phyloP scores from a whole-genome alignment of 2,888 invertebrate species.

The Nymphalis polychloros region DNA sequence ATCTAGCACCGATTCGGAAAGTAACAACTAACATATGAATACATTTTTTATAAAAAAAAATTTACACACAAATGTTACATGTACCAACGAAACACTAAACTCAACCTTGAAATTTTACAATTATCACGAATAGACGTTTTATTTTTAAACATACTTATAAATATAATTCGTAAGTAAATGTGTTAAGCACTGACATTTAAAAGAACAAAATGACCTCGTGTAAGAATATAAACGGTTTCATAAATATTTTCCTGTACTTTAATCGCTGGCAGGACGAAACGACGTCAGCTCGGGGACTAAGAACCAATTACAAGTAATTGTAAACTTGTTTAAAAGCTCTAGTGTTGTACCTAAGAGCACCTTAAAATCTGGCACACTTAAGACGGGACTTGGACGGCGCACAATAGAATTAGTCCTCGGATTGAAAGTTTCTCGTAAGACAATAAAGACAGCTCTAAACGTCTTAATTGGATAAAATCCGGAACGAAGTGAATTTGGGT shows the following conservation, averaged over 20 bases:
- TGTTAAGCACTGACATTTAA: neutral
- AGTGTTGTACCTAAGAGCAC: slow-evolving; percentile 32
- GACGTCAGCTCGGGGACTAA: slow-evolving; percentile 14
- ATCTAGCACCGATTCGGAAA: too few relatives aligned
- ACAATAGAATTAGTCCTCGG: slow-evolving; percentile 37
- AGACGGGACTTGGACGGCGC: slow-evolving; percentile 28
- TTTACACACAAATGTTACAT: too few relatives aligned
- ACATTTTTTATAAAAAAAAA: too few relatives aligned
- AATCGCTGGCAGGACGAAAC: slow-evolving; percentile 2
- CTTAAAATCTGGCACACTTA: slow-evolving; percentile 36
- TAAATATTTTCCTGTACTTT: slow-evolving; percentile 15
- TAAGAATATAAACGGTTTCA: slow-evolving; percentile 9
- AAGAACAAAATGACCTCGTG: neutral
- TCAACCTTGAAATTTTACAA: too few relatives aligned
- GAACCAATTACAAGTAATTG: slow-evolving; percentile 35
- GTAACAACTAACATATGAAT: too few relatives aligned
- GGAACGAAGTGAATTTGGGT: slow-evolving; percentile 23
- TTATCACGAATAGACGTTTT: too few relatives aligned
- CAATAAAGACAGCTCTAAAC: slow-evolving; percentile 33
- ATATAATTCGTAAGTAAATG: neutral
- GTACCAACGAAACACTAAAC: too few relatives aligned
- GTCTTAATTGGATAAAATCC: slow-evolving; percentile 35
- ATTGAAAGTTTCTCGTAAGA: slow-evolving; percentile 34
- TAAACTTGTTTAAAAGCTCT: slow-evolving; percentile 34
- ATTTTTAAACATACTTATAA: neutral